phyloP scores from a whole-genome alignment of 2,888 invertebrate species.

The Hydroisotoma schaefferi region DNA sequence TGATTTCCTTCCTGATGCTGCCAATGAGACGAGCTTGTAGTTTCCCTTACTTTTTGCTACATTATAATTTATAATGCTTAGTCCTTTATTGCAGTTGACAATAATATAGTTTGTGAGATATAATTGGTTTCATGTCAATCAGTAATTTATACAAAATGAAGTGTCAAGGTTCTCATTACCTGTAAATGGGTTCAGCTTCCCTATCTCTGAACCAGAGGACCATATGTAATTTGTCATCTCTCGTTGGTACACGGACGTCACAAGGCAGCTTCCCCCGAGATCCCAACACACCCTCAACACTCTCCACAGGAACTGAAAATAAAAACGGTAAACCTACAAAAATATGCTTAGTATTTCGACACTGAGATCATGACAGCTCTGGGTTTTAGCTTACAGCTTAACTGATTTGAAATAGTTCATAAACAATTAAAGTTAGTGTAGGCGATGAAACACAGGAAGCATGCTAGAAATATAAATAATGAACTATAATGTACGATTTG shows the following conservation, averaged over 20 bases:
- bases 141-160: conserved; percentile 15
- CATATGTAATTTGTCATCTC: conserved; percentile 79
- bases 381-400: too few relatives aligned
- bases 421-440: too few relatives aligned
- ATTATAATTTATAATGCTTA: too few relatives aligned
- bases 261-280: conserved; percentile 80
- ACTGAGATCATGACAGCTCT: too few relatives aligned
- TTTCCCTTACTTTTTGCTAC: too few relatives aligned
- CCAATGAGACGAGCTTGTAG: too few relatives aligned
- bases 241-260: conserved; percentile 73
- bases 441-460: too few relatives aligned
- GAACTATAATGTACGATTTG: too few relatives aligned
- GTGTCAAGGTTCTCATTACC: conserved; percentile 57
- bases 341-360: conserved; percentile 46
- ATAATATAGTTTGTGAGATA: neutral
- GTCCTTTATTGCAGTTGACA: too few relatives aligned
- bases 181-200: conserved; percentile 77
- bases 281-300: conserved; percentile 75
- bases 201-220: conserved; percentile 85
- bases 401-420: too few relatives aligned
- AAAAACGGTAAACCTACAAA: conserved; percentile 49
- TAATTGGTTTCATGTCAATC: conserved; percentile 12
- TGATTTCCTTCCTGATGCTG: too few relatives aligned
- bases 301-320: conserved; percentile 71
- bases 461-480: too few relatives aligned